Evolutionary conservation across 1,140 invertebrate species (phyloP).

Genomic region (Helicorthomorpha holstii): DNA sequence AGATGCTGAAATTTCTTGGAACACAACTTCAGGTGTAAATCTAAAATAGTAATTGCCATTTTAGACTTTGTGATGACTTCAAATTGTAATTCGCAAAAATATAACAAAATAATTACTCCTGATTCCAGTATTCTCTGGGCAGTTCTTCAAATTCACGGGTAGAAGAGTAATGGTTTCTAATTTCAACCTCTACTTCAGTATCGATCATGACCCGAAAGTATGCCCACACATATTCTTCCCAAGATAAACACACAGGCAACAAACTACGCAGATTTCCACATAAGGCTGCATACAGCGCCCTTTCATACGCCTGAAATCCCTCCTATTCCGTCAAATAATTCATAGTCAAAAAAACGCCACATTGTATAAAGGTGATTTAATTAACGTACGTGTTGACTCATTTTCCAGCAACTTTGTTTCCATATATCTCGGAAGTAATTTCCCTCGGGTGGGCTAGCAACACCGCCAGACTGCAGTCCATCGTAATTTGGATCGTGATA

Average conservation of each 20-base stretch:
- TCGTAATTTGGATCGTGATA: conserved; percentile 63
- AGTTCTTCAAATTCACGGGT: conserved; percentile 25
- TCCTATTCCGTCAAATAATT: conserved; percentile 16
- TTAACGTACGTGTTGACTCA: conserved; percentile 37
- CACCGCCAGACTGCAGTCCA: conserved; percentile 11
- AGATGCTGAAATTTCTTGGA: conserved; percentile 21
- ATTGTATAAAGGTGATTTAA: not conserved
- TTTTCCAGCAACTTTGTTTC: conserved; percentile 65
- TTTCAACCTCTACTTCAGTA: conserved; percentile 57
- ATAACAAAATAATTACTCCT: conserved; percentile 31
- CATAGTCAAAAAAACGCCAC: conserved; percentile 1
- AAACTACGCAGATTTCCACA: conserved; percentile 66
- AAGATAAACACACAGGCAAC: conserved; percentile 51
- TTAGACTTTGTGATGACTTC: not conserved
- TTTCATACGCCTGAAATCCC: conserved; percentile 26
- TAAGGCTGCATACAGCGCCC: conserved; percentile 49
- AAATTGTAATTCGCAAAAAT: not conserved
- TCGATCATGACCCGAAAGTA: conserved; percentile 67
- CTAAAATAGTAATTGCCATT: conserved; percentile 13
- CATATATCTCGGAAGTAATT: conserved; percentile 69
- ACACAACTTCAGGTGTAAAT: conserved; percentile 17
- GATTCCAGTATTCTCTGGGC: conserved; percentile 60
- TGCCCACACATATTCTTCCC: conserved; percentile 84
- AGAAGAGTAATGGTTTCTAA: conserved; percentile 29
- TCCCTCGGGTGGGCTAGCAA: conserved; percentile 45